Evolutionary conservation across 2,888 invertebrate species (phyloP).

Genomic region (Anticlea derivata): DNA sequence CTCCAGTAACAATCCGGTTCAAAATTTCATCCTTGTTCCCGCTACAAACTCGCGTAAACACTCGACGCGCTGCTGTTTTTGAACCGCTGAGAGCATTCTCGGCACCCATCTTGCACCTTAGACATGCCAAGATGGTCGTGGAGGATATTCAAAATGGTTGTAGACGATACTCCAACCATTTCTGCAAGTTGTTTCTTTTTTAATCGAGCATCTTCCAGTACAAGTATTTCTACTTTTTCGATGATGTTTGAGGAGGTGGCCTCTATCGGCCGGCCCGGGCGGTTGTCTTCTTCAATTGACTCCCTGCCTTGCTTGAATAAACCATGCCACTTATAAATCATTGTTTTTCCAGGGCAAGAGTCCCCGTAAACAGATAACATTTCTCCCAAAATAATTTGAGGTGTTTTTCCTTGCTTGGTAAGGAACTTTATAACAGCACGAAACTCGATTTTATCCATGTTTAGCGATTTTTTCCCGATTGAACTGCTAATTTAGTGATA

Average conservation of each 20-base stretch:
- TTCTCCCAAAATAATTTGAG: background rate
- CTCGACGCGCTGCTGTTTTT: too few relatives aligned
- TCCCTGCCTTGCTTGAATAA: slow-evolving; percentile 38
- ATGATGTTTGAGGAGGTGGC: background rate
- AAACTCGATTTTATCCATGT: slow-evolving; percentile 2
- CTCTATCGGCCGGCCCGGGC: slow-evolving; percentile 18
- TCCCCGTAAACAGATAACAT: slow-evolving; percentile 1
- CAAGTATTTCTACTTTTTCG: slow-evolving; percentile 24
- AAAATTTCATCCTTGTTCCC: too few relatives aligned
- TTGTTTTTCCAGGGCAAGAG: slow-evolving; percentile 30
- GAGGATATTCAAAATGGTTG: too few relatives aligned
- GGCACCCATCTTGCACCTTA: too few relatives aligned
- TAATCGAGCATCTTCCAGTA: too few relatives aligned
- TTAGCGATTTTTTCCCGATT: too few relatives aligned
- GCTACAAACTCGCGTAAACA: too few relatives aligned
- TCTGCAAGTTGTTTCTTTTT: too few relatives aligned
- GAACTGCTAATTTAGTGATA: background rate
- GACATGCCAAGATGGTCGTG: too few relatives aligned
- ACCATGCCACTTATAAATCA: slow-evolving; percentile 39
- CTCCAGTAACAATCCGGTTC: too few relatives aligned
- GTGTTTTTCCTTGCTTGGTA: slow-evolving; percentile 3
- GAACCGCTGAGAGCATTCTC: too few relatives aligned
- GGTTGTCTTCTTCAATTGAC: slow-evolving; percentile 38
- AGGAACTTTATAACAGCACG: slow-evolving; percentile 2
- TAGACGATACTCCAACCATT: too few relatives aligned